These are phyloP conservation scores for Celastrina argiolus DNA, from an alignment of 2,888 invertebrate genomes.

Conservation along the genomic window DNA sequence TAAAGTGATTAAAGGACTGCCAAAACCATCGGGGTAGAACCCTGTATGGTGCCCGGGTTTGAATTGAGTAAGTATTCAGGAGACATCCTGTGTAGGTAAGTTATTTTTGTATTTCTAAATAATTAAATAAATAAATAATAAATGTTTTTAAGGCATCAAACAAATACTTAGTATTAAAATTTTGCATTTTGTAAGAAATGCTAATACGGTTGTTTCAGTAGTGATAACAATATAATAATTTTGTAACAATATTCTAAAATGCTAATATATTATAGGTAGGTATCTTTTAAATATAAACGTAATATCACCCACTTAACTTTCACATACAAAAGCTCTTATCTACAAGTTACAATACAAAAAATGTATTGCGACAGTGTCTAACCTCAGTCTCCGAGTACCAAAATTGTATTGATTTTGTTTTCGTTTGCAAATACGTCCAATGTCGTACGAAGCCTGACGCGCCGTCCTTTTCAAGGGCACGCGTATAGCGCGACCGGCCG, in stretches of 20 bases:
- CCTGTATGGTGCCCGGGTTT: neutral
- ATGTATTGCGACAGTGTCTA: neutral
- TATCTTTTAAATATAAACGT: neutral
- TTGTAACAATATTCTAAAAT: neutral
- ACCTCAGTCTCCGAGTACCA: neutral
- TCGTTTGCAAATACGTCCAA: slow-evolving; percentile 1
- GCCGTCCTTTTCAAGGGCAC: slow-evolving; percentile 63
- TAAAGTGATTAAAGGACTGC: slow-evolving; percentile 7
- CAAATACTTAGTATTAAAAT: neutral
- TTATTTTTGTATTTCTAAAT: slow-evolving; percentile 8
- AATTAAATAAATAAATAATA: neutral
- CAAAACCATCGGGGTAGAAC: neutral
- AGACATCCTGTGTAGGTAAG: neutral
- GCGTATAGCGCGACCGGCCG: slow-evolving; percentile 34
- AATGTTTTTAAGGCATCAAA: neutral
- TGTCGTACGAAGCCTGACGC: slow-evolving; percentile 27
- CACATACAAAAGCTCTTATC: no score
- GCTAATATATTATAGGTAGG: neutral
- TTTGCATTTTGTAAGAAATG: neutral
- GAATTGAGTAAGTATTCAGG: slow-evolving; percentile 1
- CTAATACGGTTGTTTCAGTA: neutral
- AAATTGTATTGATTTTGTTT: neutral
- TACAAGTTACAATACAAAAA: neutral
- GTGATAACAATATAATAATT: neutral
- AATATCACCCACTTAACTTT: no score